These are phyloP conservation scores for Neotragus pygmaeus DNA, from an alignment of 2,113 vertebrate species.

Conservation along the genomic window DNA sequence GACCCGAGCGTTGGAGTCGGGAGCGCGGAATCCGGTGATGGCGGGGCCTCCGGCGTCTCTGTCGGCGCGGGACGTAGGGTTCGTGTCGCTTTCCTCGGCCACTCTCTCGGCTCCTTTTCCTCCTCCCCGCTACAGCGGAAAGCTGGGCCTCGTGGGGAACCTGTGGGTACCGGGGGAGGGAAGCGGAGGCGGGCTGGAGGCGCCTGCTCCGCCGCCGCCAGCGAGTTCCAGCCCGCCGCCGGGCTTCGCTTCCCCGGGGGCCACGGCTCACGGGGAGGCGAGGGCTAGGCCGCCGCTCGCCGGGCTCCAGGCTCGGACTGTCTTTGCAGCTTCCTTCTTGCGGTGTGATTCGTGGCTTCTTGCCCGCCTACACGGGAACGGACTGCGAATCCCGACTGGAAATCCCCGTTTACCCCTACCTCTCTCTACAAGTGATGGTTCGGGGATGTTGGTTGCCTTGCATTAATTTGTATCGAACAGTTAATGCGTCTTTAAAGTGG, in stretches of 20 bases:
- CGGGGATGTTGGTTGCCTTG: not conserved
- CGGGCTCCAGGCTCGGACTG: not conserved
- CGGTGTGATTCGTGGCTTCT: not conserved
- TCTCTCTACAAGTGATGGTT: accelerated
- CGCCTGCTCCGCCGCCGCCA: not conserved
- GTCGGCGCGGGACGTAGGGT: slow-evolving; percentile 62
- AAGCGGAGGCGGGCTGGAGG: not conserved
- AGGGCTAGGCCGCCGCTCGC: not conserved
- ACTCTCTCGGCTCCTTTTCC: not conserved
- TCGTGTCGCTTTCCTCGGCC: slow-evolving; percentile 13
- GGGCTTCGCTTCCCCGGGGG: not conserved
- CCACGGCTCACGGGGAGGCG: not conserved
- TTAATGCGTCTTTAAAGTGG: not conserved
- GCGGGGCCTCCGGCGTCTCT: slow-evolving; percentile 15
- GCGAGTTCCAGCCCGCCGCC: not conserved
- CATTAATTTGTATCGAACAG: not conserved
- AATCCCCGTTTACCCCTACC: not conserved
- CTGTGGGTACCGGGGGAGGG: not conserved
- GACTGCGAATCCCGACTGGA: no score
- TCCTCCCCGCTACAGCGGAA: not conserved
- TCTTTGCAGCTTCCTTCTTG: not conserved
- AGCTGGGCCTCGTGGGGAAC: not conserved
- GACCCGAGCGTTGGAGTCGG: accelerated
- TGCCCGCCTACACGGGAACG: not conserved
- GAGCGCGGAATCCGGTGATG: not conserved